Evolutionary conservation across 2,888 invertebrate genomes (phyloP).

Genomic region (Agrotis puta): DNA sequence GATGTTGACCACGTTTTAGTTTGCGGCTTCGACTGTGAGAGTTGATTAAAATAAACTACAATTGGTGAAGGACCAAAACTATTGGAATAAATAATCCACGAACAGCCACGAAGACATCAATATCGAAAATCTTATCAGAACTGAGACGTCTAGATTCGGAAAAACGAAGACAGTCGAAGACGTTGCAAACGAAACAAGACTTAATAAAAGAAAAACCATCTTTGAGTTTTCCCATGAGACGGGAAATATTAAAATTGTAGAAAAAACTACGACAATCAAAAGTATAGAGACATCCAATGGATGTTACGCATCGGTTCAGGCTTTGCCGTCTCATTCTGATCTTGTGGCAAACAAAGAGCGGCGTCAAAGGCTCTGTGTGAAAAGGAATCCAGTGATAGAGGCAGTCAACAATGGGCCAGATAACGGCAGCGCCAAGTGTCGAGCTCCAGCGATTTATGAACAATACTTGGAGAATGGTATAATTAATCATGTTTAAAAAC

Average conservation of each 20-base stretch:
- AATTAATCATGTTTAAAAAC: neutral
- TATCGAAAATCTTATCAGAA: neutral
- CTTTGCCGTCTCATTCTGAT: slow-evolving; percentile 87
- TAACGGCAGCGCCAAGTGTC: slow-evolving; percentile 71
- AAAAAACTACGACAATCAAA: slow-evolving; percentile 74
- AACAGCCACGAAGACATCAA: neutral
- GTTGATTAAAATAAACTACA: neutral
- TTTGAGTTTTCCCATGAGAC: slow-evolving; percentile 43
- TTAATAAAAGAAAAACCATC: slow-evolving; percentile 32
- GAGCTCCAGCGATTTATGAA: slow-evolving; percentile 58
- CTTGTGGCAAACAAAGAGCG: slow-evolving; percentile 88
- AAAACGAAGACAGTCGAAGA: slow-evolving; percentile 32
- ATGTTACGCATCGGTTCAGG: slow-evolving; percentile 85
- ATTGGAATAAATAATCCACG: neutral
- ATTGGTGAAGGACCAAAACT: neutral
- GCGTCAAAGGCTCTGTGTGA: slow-evolving; percentile 89
- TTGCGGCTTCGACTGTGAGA: neutral
- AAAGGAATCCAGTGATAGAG: slow-evolving; percentile 90
- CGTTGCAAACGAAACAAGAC: slow-evolving; percentile 44
- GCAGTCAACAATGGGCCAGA: slow-evolving; percentile 90
- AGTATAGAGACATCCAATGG: slow-evolving; percentile 75
- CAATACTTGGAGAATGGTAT: neutral
- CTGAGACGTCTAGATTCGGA: neutral
- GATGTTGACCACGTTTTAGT: slow-evolving; percentile 49
- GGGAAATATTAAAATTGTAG: slow-evolving; percentile 66